phyloP scores from a whole-genome alignment of 2,113 vertebrate species.

The Halichoeres trimaculatus region DNA sequence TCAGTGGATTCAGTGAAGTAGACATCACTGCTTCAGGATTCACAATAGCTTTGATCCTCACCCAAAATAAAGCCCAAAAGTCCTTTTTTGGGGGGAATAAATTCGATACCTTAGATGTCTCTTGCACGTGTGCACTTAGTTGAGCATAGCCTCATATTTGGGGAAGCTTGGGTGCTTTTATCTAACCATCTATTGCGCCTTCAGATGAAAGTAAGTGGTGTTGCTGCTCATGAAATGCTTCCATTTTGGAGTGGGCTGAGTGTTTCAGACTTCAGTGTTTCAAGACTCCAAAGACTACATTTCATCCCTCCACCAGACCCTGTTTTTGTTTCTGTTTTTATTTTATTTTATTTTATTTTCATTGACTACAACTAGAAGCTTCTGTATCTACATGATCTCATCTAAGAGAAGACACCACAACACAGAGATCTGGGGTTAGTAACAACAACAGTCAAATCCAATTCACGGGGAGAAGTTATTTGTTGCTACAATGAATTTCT shows the following conservation, averaged over 20 bases:
- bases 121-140: constrained; percentile 82
- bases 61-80: constrained; percentile 81
- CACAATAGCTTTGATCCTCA: constrained; percentile 81
- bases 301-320: constrained; percentile 6
- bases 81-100: constrained; percentile 67
- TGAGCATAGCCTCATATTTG: constrained; percentile 73
- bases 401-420: not conserved
- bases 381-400: no score
- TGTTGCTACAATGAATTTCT: no score
- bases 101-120: constrained; percentile 85
- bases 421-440: constrained; percentile 44
- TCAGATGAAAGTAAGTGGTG: constrained; percentile 83
- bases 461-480: no score
- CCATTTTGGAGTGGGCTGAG: constrained; percentile 63
- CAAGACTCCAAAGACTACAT: constrained; percentile 30
- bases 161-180: constrained; percentile 81
- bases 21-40: constrained; percentile 67
- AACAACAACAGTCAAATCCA: constrained; percentile 45
- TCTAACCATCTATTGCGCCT: constrained; percentile 81
- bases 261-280: constrained; percentile 20
- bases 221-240: constrained; percentile 65
- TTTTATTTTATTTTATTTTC: no score
- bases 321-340: no score
- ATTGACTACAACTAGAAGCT: not conserved
- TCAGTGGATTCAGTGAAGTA: constrained; percentile 50